Evolutionary conservation across 1,140 invertebrate species (phyloP).

Genomic region (Drosophila burlai): DNA sequence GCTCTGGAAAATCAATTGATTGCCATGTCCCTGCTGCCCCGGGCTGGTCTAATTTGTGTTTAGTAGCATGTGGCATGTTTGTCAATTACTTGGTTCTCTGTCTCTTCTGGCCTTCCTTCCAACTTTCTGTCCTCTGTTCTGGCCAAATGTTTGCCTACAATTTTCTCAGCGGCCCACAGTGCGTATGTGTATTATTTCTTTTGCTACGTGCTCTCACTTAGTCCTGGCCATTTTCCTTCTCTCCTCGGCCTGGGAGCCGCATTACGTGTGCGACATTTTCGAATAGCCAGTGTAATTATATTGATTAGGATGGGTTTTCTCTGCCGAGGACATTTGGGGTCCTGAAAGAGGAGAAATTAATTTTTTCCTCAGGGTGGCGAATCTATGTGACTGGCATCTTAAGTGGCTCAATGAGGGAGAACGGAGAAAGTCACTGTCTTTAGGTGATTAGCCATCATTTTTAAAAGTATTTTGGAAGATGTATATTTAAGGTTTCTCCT

Average conservation of each 20-base stretch:
- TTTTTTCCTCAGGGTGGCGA: constrained; percentile 34
- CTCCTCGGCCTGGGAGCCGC: not conserved
- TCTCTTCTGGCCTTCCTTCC: not conserved
- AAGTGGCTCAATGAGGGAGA: constrained; percentile 38
- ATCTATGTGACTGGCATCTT: constrained; percentile 65
- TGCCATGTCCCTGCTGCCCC: constrained; percentile 32
- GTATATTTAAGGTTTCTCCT: not conserved
- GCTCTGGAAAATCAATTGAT: constrained; percentile 73
- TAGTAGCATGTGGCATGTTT: constrained; percentile 81
- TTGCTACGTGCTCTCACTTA: constrained; percentile 66
- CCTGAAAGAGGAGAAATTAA: constrained; percentile 62
- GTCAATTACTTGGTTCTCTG: constrained; percentile 70
- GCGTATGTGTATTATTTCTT: constrained; percentile 81
- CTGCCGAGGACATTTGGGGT: constrained; percentile 11
- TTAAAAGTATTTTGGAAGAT: not conserved
- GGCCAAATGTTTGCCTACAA: constrained; percentile 69
- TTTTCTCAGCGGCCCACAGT: constrained; percentile 55
- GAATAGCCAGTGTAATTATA: constrained; percentile 78
- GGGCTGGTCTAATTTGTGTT: constrained; percentile 73
- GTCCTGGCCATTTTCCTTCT: constrained; percentile 49
- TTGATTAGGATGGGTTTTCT: constrained; percentile 64
- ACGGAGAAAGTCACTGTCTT: constrained; percentile 1
- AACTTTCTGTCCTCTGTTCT: not conserved
- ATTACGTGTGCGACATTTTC: constrained; percentile 79
- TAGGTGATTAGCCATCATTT: constrained; percentile 30